A percentile compares a stretch with the other conserved stretches of the same genome.
phyloP scores from a whole-genome alignment of 2,113 vertebrate species.

The Lasiurus cinereus region DNA sequence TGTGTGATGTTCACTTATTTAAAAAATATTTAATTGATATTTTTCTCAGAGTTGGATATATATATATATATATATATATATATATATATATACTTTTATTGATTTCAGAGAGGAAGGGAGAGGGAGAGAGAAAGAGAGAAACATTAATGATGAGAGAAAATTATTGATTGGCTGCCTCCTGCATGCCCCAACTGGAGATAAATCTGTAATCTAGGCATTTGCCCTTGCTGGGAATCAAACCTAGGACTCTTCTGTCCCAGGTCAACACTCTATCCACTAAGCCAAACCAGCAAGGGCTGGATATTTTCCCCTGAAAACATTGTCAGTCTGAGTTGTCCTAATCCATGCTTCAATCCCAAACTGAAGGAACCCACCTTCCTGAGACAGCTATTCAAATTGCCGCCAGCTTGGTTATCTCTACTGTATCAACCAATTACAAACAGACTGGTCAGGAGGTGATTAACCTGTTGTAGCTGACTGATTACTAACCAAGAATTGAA shows the following conservation, averaged over 20 bases:
- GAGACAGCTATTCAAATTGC: conserved; percentile 17
- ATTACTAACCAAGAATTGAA: conserved; percentile 15
- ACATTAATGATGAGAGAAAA: too few species aligned
- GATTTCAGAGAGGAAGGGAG: too few species aligned
- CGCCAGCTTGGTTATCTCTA: not conserved
- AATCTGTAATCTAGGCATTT: too few species aligned
- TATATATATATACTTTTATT: too few species aligned
- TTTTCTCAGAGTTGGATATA: conserved; percentile 20
- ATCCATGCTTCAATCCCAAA: not conserved
- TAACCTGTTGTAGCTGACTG: not conserved
- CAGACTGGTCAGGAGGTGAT: not conserved
- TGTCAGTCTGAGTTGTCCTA: not conserved
- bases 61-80: not conserved
- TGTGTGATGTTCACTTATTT: not conserved
- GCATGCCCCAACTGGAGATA: too few species aligned
- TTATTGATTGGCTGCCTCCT: too few species aligned
- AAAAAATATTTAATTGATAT: not conserved
- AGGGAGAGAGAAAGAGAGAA: too few species aligned
- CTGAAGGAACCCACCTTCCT: conserved; percentile 35
- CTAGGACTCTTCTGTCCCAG: too few species aligned
- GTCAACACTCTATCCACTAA: too few species aligned
- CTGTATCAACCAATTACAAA: not conserved
- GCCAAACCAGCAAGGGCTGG: not conserved
- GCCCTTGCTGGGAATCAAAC: too few species aligned
- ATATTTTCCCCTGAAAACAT: conserved; percentile 53